Evolutionary conservation across 2,888 invertebrate species (phyloP).

Genomic region (Campaea margaritaria): DNA sequence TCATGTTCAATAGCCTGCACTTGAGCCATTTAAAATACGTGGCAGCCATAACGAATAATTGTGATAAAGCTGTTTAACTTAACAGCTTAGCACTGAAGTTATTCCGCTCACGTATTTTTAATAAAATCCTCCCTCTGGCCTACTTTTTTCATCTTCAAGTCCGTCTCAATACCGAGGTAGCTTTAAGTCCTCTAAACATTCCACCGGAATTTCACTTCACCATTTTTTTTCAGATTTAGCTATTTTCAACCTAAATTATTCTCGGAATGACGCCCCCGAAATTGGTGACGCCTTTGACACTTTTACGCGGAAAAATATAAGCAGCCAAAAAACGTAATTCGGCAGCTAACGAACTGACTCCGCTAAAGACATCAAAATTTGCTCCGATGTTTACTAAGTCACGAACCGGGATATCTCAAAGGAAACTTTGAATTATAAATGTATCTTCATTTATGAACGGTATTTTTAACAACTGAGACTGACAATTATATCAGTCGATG

Average conservation of each 20-base stretch:
- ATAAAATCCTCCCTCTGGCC: slow-evolving; percentile 7
- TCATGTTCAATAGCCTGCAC: not conserved
- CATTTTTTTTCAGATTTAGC: not conserved
- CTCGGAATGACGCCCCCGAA: slow-evolving; percentile 9
- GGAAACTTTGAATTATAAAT: slow-evolving; percentile 35
- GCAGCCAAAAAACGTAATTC: slow-evolving; percentile 22
- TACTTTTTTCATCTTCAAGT: too few relatives aligned
- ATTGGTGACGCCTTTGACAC: slow-evolving; percentile 27
- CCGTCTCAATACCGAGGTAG: too few relatives aligned
- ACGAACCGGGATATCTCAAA: slow-evolving; percentile 24
- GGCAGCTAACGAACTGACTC: slow-evolving; percentile 41
- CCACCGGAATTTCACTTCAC: not conserved
- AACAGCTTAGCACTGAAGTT: slow-evolving; percentile 14
- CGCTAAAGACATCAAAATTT: slow-evolving; percentile 40
- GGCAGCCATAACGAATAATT: not conserved
- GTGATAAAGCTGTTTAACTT: slow-evolving; percentile 18
- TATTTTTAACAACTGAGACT: slow-evolving; percentile 1
- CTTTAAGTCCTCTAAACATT: not conserved
- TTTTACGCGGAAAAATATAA: slow-evolving; percentile 26
- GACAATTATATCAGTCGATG: not conserved
- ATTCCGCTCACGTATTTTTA: slow-evolving; percentile 19
- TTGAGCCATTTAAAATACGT: not conserved
- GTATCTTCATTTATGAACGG: slow-evolving; percentile 12
- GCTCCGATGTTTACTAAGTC: slow-evolving; percentile 34
- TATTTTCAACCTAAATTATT: slow-evolving; percentile 10